These are phyloP conservation scores for Pituophis catenifer DNA, from an alignment of 2,113 vertebrate species.

Conservation along the genomic window DNA sequence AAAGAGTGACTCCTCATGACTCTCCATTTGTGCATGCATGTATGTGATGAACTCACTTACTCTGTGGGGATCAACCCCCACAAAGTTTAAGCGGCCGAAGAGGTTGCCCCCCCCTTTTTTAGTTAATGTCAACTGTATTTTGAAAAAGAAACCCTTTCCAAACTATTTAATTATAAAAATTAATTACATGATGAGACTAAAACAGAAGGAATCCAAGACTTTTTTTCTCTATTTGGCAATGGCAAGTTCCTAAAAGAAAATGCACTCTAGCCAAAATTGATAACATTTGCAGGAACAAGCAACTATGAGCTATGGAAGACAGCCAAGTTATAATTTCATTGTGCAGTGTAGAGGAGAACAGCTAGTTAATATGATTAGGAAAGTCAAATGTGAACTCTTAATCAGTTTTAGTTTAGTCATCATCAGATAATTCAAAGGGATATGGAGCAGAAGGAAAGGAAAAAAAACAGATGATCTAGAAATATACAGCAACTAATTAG, in stretches of 20 bases:
- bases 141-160: background rate
- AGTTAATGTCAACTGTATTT: background rate
- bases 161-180: background rate
- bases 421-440: background rate
- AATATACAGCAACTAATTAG: background rate
- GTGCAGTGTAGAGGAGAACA: background rate
- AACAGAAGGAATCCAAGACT: background rate
- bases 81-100: background rate
- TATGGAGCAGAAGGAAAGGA: background rate
- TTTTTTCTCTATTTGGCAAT: background rate
- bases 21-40: background rate
- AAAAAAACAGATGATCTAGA: background rate
- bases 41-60: background rate
- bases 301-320: background rate
- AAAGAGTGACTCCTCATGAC: background rate
- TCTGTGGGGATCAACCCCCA: background rate
- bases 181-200: background rate
- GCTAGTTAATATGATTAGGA: background rate
- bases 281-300: background rate
- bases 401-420: background rate
- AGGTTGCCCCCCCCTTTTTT: background rate
- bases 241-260: background rate
- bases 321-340: background rate
- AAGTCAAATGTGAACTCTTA: background rate
- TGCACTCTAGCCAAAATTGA: background rate